Evolutionary conservation across 2,888 invertebrate species (phyloP), one percentile per base, ranked within the genome.

Genomic region (Chrysolina oricalcia): DNA sequence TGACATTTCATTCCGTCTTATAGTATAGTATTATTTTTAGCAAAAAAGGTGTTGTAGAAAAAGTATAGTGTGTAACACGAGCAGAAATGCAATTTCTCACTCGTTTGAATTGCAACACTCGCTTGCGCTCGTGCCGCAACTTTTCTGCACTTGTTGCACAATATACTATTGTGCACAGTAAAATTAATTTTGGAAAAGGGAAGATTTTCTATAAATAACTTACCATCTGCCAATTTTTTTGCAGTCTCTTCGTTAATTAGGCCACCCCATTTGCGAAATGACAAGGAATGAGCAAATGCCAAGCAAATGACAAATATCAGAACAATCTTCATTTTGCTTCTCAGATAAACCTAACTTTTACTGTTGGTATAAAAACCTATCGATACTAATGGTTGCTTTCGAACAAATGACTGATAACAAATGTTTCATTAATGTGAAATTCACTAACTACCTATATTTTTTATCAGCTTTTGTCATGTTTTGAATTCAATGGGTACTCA

Each of bases 401-500:
- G 27, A 23, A 59, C 23, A 59, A 59, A n/a, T 27, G 27, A n/a
- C 59, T 59, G 27, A 27, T 35, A 15, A n/a, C 10, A 27, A 27
- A 13, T 15, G 21, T 21, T 53, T 23, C 21, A 13, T 53, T 53
- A 53, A 21, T 53, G 19, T 53, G 11, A 11, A 53, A 21, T 0
- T 10, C 48, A 0, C 10, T 21, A 19, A 53, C 5, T 21, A 53
- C 13, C 15, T 4, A 4, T 10, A 53, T 19, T 19, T 21, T n/a
- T 21, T 21, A 53, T 53, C 53, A 53, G 53, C 13, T 53, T 35
- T 11, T 10, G 53, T 53, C 53, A 53, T 53, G 53, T 53, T 53
- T 11, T 53, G 13, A 21, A 53, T 53, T 19, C 19, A 19, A 53
- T 53, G 11, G 19, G 21, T 53, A 53, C 19, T 21, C 19, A 21